These are phyloP conservation scores for Cephus nigrinus DNA, from an alignment of 2,888 invertebrate species.

Conservation along the genomic window DNA sequence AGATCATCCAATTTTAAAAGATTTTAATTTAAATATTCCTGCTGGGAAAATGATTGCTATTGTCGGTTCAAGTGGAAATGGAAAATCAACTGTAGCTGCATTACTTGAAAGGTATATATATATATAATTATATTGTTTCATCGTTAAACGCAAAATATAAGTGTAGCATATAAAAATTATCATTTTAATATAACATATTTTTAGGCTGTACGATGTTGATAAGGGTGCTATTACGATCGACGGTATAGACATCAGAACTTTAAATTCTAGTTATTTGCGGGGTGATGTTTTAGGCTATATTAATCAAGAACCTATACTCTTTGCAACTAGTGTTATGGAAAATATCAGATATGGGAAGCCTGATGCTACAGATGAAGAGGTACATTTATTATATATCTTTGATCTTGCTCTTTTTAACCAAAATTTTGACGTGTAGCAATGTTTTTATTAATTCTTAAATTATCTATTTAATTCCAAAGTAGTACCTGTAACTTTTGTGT, in stretches of 20 bases:
- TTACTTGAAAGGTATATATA: constrained; percentile 81
- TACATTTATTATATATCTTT: constrained; percentile 47
- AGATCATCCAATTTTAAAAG: constrained; percentile 79
- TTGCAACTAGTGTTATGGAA: constrained; percentile 90
- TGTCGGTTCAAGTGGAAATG: constrained; percentile 93
- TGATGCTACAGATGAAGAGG: constrained; percentile 77
- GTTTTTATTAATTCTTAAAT: neutral
- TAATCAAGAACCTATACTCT: constrained; percentile 93
- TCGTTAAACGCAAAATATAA: too few species aligned
- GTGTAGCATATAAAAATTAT: neutral
- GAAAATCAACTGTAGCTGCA: constrained; percentile 93
- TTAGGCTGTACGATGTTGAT: constrained; percentile 84
- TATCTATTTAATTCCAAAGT: too few species aligned
- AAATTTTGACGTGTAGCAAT: too few species aligned
- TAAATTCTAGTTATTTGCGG: constrained; percentile 88
- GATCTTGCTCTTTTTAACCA: too few species aligned
- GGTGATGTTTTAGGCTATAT: constrained; percentile 87
- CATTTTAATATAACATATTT: constrained; percentile 27
- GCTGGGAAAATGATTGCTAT: constrained; percentile 92
- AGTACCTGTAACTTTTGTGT: neutral
- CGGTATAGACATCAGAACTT: constrained; percentile 75
- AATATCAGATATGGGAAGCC: constrained; percentile 93
- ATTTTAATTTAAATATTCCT: constrained; percentile 85
- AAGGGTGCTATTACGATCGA: constrained; percentile 81
- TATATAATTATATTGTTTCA: neutral